Conservation (phyloP, 2,797 vertebrate species). For the Hyperoplus immaculatus region DNA sequence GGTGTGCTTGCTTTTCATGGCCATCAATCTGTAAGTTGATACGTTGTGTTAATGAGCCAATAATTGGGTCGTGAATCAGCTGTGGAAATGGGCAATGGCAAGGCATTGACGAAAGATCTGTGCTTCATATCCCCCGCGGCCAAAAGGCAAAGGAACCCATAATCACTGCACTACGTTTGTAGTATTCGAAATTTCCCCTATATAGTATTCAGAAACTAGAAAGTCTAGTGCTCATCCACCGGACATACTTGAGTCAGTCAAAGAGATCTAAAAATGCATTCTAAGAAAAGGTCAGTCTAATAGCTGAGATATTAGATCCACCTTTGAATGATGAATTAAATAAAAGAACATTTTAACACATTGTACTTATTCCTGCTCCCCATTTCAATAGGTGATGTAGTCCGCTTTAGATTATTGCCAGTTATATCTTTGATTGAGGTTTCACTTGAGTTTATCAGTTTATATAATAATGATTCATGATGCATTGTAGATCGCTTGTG, state of each 20-base stretch:
- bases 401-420: too few relatives aligned
- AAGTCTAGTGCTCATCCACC: neutral
- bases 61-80: conserved; percentile 76
- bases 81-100: conserved; percentile 46
- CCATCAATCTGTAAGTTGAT: conserved; percentile 71
- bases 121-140: conserved; percentile 3
- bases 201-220: neutral
- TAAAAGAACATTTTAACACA: neutral
- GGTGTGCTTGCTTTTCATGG: conserved; percentile 34
- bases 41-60: conserved; percentile 66
- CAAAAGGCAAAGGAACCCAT: conserved; percentile 26
- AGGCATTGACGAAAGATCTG: conserved; percentile 57
- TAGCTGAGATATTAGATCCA: neutral
- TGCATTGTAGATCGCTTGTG: too few relatives aligned
- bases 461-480: too few relatives aligned
- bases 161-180: neutral
- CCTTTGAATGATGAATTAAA: neutral
- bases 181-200: neutral
- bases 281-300: neutral
- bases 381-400: too few relatives aligned
- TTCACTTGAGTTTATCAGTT: too few relatives aligned
- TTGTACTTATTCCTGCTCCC: too few relatives aligned
- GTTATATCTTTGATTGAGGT: too few relatives aligned
- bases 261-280: too few relatives aligned
- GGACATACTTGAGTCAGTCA: too few relatives aligned